Evolutionary conservation across 2,888 invertebrate species (phyloP).

Genomic region (Ptychoptera albimana): DNA sequence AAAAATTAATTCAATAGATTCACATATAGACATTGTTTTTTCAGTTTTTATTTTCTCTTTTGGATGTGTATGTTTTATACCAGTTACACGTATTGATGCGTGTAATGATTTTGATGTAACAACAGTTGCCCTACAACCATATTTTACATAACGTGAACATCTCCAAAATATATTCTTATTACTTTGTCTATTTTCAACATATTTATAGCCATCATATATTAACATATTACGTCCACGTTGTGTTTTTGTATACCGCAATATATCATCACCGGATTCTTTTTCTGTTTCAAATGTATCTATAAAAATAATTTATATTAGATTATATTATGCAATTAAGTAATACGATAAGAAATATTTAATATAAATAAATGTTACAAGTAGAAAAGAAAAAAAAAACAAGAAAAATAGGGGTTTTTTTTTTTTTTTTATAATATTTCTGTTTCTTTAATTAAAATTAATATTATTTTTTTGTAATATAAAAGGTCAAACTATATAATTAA

Average conservation of each 20-base stretch:
- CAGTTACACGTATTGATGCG: neutral
- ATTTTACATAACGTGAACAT: constrained; percentile 29
- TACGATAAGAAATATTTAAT: neutral
- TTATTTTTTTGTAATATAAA: no score
- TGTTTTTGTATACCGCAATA: constrained; percentile 27
- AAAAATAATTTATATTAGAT: no score
- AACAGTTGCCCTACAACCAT: constrained; percentile 27
- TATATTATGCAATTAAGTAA: no score
- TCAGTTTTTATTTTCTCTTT: neutral
- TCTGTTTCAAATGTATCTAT: neutral
- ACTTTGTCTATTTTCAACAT: constrained; percentile 30
- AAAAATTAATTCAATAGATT: no score
- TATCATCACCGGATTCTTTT: neutral
- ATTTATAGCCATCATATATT: constrained; percentile 28
- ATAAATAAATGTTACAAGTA: neutral
- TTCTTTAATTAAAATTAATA: no score
- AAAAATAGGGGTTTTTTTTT: no score
- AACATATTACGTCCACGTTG: constrained; percentile 30
- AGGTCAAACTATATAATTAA: no score
- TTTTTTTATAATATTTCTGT: no score
- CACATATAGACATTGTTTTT: neutral
- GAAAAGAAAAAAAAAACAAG: no score
- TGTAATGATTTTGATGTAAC: constrained; percentile 23
- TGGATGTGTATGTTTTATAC: neutral
- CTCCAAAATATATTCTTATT: constrained; percentile 31